Percentiles rank a stretch among this genome's conserved stretches.
Evolutionary conservation across 2,797 vertebrate genomes (phyloP).

Genomic region (Spea hammondii): DNA sequence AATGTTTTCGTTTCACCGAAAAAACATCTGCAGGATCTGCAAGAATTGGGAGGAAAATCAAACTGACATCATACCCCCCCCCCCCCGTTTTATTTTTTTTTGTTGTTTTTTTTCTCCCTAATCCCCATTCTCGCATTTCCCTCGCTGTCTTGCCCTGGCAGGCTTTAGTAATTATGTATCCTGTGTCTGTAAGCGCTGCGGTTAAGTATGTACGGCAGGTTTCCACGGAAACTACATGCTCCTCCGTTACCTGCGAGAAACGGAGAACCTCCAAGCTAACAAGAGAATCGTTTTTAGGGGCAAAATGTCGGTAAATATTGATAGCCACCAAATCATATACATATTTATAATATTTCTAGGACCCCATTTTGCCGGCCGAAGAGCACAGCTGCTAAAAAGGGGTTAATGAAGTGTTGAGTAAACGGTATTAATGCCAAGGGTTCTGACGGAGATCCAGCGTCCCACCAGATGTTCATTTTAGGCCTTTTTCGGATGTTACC

Average conservation of each 20-base stretch:
- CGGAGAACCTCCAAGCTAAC: conserved; percentile 63
- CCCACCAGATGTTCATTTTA: background rate
- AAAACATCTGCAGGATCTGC: background rate
- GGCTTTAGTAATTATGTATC: conserved; percentile 34
- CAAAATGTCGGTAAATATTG: conserved; percentile 63
- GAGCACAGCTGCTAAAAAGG: background rate
- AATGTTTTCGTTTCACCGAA: conserved; percentile 14
- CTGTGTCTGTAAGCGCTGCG: conserved; percentile 53
- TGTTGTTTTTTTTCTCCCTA: background rate
- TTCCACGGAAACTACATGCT: conserved; percentile 68
- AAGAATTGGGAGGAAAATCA: background rate
- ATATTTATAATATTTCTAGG: background rate
- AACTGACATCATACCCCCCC: background rate
- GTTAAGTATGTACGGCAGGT: conserved; percentile 58
- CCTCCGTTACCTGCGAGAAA: conserved; percentile 64
- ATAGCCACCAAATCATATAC: conserved; percentile 57
- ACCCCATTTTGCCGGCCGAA: background rate
- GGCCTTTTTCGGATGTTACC: background rate
- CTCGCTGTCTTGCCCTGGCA: background rate
- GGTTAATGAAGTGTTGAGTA: background rate
- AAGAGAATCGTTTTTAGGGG: conserved; percentile 57
- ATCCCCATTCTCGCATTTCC: background rate
- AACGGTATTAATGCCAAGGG: background rate
- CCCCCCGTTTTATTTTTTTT: background rate
- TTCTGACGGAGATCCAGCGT: background rate